Evolutionary conservation across 2,888 invertebrate genomes (phyloP), one percentile per base, ranked within the genome.

Genomic region (Trisateles emortualis): DNA sequence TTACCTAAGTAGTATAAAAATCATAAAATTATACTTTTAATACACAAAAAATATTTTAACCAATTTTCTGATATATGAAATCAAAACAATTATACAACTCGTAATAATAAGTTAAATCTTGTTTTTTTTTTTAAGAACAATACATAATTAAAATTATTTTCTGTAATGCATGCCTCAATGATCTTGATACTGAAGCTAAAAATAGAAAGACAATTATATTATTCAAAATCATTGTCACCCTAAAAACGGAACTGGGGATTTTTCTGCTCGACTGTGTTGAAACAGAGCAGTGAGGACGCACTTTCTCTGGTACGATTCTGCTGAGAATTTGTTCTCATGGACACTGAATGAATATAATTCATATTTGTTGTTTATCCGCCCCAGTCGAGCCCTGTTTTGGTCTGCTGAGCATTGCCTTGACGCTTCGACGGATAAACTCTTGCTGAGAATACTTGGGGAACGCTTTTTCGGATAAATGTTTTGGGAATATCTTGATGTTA

Each of bases 181-280:
- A n/a, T n/a, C n/a, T n/a, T n/a, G n/a, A n/a, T n/a, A n/a, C n/a
- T n/a, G n/a, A n/a, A n/a, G n/a, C n/a, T 16, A n/a, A n/a, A n/a
- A n/a, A n/a, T n/a, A n/a, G 36, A 16, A 36, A 16, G 8, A 26
- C 22, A 11, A 35, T 16, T 35, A 36, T 16, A 36, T 36, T n/a
- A 19, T 10, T 52, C 24, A 26, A 64, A 57, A 45, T 32, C 24
- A 26, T 64, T 36, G 59, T 52, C 56, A 59, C 62, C 62, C 69
- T 62, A 65, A 45, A 26, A 54, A 68, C 54, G 56, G 47, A 57
- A 63, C 52, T 48, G 19, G 1, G 50, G 46, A 71, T 69, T 68
- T 65, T 68, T 74, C 63, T 63, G 67, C 74, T 75, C 64, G 56
- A 52, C 65, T 46, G 62, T 68, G 71, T 73, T 69, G 71, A 69